Evolutionary conservation across 2,797 vertebrate species (phyloP), one percentile per base, ranked within the genome.

Genomic region (Schizothorax lantsangensis): DNA sequence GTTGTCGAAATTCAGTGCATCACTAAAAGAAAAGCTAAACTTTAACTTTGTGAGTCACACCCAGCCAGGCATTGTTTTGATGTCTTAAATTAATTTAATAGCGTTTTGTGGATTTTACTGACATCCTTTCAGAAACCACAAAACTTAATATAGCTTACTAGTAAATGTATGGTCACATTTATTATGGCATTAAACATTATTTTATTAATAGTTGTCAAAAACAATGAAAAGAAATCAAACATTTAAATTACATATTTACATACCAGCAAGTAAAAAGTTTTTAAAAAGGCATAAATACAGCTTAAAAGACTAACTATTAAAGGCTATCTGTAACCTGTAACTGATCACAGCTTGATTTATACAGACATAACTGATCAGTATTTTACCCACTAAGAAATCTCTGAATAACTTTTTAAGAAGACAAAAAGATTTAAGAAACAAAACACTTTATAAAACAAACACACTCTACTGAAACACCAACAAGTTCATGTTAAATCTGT

Each of bases 231-330:
- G 3, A 26, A 54, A 69, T 52, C 23, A 26, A 82, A 64, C 14
- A 14, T 49, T 80, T 80, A 49, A 82, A 49, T 82, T 19, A 82
- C 33, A 54, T 82, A 82, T 82, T 71, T 82, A 82, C 81, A 82
- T 3, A 23, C 3, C 26, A 81, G 79, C 79, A 26, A 64, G 59
- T 62, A 17, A 62, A 79, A 43, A 30, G 23, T 17, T 47, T 6
- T 21, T 62, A 12, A 79, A 40, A 64, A 9, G 11, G 6, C 21
- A 38, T 54, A 82, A 71, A 82, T 82, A 38, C 6, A 82, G 80
- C 62, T 82, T 82, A 54, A 82, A 57, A 40, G 11, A 12, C n/a
- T 59, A 19, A n/a, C 12, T 12, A n/a, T 80, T 12, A 62, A 62
- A 62, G 59, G 59, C 59, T 62, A 26, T 62, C 9, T 15, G 45